Conservation (phyloP, 2,797 vertebrate species). For the Gallinago solitaria region DNA sequence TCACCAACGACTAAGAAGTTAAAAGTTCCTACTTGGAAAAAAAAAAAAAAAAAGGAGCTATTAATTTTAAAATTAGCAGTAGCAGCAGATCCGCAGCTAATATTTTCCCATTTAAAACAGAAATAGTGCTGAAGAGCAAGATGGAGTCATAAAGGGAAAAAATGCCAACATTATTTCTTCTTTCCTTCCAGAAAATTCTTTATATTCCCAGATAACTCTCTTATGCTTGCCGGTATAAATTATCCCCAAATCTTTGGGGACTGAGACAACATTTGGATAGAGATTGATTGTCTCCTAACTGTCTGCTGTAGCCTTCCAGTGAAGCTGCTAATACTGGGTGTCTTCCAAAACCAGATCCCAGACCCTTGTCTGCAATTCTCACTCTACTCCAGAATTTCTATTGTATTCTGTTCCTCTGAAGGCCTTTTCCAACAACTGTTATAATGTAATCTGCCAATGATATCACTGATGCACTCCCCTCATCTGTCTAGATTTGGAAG, state of each 20-base stretch:
- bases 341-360: neutral
- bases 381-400: neutral
- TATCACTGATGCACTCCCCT: neutral
- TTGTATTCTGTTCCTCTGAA: neutral
- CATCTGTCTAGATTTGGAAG: neutral
- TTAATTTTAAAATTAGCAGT: neutral
- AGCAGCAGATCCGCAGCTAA: neutral
- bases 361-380: neutral
- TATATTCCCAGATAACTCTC: neutral
- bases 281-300: neutral
- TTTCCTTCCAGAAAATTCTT: neutral
- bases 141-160: neutral
- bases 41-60: neutral
- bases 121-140: neutral
- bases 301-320: neutral
- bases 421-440: neutral
- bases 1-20: neutral
- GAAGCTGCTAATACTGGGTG: neutral
- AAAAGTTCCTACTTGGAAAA: neutral
- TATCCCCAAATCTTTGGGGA: neutral
- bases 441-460: neutral
- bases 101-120: neutral
- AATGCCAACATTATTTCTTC: neutral
- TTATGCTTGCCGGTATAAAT: neutral
- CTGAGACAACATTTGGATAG: neutral